These are phyloP conservation scores for Noctuana brunneofusca DNA, from an alignment of 2,888 invertebrate species.

Conservation along the genomic window DNA sequence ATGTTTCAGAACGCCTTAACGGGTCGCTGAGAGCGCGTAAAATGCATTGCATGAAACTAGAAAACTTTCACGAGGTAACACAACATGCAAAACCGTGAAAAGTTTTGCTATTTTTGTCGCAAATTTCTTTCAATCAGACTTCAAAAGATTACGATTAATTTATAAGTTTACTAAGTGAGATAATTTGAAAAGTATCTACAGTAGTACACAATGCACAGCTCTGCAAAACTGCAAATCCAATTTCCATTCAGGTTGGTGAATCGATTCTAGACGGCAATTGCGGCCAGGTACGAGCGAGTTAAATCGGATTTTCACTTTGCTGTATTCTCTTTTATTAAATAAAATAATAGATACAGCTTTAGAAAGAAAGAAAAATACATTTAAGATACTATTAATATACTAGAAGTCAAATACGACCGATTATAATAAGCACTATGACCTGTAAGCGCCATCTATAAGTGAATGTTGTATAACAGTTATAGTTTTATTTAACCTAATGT, in stretches of 20 bases:
- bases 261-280: conserved; percentile 73
- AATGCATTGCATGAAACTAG: conserved; percentile 9
- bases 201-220: conserved; percentile 64
- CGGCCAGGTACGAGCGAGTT: conserved; percentile 68
- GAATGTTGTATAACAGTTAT: too few species aligned
- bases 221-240: conserved; percentile 71
- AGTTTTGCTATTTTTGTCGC: conserved; percentile 3
- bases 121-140: conserved; percentile 13
- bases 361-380: background rate
- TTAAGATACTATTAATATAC: background rate
- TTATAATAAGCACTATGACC: too few species aligned
- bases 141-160: conserved; percentile 18
- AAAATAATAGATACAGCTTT: too few species aligned
- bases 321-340: conserved; percentile 50
- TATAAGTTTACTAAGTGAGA: conserved; percentile 40
- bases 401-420: too few species aligned
- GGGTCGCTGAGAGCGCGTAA: background rate
- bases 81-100: conserved; percentile 11
- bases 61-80: conserved; percentile 5
- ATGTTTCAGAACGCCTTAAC: conserved; percentile 3
- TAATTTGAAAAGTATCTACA: conserved; percentile 62
- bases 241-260: conserved; percentile 69
- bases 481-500: too few species aligned
- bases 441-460: too few species aligned
- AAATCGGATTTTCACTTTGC: conserved; percentile 71